Conservation (phyloP, 2,888 invertebrate genomes). For the Rhagium mordax region DNA sequence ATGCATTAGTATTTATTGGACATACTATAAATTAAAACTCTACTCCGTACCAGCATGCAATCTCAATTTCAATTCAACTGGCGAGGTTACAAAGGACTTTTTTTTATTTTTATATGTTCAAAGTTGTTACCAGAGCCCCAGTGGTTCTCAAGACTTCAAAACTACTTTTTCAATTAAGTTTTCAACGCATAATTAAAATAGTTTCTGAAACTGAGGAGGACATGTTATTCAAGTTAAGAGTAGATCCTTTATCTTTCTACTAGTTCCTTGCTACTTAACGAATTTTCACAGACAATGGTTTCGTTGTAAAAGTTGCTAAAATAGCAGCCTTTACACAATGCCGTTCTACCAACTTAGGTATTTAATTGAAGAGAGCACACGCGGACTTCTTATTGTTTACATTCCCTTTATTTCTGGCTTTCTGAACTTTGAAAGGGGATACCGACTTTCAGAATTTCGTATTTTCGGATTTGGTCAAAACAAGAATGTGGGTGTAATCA, state of each 20-base stretch:
- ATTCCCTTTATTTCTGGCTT: constrained; percentile 63
- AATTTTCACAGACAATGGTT: constrained; percentile 59
- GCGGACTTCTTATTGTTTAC: constrained; percentile 65
- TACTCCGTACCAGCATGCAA: not conserved
- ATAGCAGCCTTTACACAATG: constrained; percentile 56
- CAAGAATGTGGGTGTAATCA: constrained; percentile 36
- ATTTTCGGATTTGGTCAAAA: constrained; percentile 19
- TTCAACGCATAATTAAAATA: constrained; percentile 57
- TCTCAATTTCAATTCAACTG: constrained; percentile 30
- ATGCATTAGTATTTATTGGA: not conserved
- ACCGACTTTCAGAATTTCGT: constrained; percentile 18
- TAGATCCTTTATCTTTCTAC: constrained; percentile 56
- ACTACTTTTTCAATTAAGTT: constrained; percentile 55
- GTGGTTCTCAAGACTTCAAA: constrained; percentile 28
- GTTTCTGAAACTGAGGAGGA: constrained; percentile 49
- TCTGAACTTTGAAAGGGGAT: constrained; percentile 56
- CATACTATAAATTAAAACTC: constrained; percentile 22
- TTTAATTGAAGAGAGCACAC: constrained; percentile 63
- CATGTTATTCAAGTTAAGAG: constrained; percentile 48
- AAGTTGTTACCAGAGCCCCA: constrained; percentile 26
- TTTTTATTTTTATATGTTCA: constrained; percentile 34
- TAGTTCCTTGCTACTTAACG: constrained; percentile 57
- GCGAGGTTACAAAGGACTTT: constrained; percentile 33
- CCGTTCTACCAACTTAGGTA: constrained; percentile 59
- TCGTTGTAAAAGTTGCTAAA: constrained; percentile 59